A percentile compares a stretch with the other conserved stretches of the same genome.
These are phyloP conservation scores for Bicyclus anynana DNA, from an alignment of 1,140 invertebrate species.

Conservation along the genomic window DNA sequence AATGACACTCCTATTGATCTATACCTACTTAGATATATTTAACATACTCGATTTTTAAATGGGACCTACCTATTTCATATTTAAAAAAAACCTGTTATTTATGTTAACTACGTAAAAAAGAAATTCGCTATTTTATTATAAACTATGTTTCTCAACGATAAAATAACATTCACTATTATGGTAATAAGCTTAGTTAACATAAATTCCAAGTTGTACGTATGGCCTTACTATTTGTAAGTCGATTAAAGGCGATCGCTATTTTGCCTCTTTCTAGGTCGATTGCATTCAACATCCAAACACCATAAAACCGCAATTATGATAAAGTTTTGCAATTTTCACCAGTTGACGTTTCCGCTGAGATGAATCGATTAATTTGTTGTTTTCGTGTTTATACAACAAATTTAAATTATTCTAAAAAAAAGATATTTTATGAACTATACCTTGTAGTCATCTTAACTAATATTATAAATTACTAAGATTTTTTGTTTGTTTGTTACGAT, in stretches of 20 bases:
- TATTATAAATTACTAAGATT: too few relatives aligned
- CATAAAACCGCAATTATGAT: background rate
- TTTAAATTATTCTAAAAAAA: background rate
- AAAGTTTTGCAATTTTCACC: slow-evolving; percentile 6
- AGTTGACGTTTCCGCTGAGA: background rate
- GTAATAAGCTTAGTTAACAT: slow-evolving; percentile 26
- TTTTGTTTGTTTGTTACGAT: too few relatives aligned
- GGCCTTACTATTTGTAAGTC: slow-evolving; percentile 25
- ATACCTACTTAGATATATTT: too few relatives aligned
- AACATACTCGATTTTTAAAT: too few relatives aligned
- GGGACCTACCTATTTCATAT: too few relatives aligned
- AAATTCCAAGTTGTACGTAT: slow-evolving; percentile 21
- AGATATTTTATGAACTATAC: too few relatives aligned
- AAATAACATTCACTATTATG: slow-evolving; percentile 28
- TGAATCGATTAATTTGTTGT: too few relatives aligned
- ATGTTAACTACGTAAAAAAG: too few relatives aligned
- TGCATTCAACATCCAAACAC: slow-evolving; percentile 10
- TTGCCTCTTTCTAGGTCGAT: slow-evolving; percentile 21
- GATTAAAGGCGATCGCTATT: slow-evolving; percentile 20
- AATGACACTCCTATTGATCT: too few relatives aligned
- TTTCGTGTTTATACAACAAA: background rate
- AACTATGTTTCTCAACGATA: slow-evolving; percentile 7
- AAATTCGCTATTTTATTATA: background rate
- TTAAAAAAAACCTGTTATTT: too few relatives aligned
- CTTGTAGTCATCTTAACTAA: too few relatives aligned